Percentiles rank a stretch among this genome's conserved stretches.
Evolutionary conservation across 2,113 vertebrate species (phyloP).

Genomic region (Larimichthys polyactis): DNA sequence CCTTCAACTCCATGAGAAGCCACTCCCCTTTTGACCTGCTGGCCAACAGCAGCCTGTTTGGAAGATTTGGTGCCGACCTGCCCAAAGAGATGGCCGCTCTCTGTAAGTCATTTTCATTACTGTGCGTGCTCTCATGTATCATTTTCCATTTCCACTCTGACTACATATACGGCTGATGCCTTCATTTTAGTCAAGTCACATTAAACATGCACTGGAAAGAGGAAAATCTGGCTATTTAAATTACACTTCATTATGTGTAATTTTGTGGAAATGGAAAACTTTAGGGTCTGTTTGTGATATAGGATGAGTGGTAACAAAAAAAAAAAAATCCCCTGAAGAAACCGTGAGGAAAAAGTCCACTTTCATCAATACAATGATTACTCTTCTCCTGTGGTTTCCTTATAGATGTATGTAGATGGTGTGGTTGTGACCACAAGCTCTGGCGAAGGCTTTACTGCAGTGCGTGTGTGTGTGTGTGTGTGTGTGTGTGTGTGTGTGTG

Average conservation of each 20-base stretch:
- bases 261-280: constrained; percentile 76
- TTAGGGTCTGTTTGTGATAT: constrained; percentile 65
- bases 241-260: constrained; percentile 75
- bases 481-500: constrained; percentile 11
- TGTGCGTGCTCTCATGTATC: constrained; percentile 31
- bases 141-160: constrained; percentile 40
- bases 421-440: constrained; percentile 72
- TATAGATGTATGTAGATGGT: constrained; percentile 71
- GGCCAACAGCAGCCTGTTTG: constrained; percentile 89
- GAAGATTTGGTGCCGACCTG: constrained; percentile 91
- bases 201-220: constrained; percentile 57
- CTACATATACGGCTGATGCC: constrained; percentile 25
- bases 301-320: constrained; percentile 36
- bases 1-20: constrained; percentile 91
- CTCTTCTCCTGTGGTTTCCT: constrained; percentile 71
- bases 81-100: constrained; percentile 95
- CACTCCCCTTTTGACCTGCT: constrained; percentile 93
- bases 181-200: constrained; percentile 50
- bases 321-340: constrained; percentile 44
- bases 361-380: constrained; percentile 73
- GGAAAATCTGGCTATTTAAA: constrained; percentile 60
- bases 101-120: constrained; percentile 86
- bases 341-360: constrained; percentile 44
- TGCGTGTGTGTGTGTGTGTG: constrained; percentile 14
- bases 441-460: constrained; percentile 40